Base-by-base conservation (phyloP, 2,888 invertebrate genomes). In the Chymomyza procnemis region DNA sequence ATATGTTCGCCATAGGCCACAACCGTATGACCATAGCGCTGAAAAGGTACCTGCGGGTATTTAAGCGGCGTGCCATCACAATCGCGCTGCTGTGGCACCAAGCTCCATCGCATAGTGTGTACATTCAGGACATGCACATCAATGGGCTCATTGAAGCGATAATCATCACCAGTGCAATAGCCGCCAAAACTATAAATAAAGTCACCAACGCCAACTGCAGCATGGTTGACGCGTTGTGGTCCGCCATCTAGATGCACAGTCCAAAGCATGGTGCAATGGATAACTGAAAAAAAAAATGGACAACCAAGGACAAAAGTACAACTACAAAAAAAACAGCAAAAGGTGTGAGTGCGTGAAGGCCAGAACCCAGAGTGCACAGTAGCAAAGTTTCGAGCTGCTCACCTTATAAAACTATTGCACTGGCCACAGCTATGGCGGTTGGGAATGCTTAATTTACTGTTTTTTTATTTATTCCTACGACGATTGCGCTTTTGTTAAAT, bases 131-230 rank as follows among this genome's bases (percentile, higher is more conserved):
- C 93, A 91, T 97, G 96, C 1, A 97, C 95, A 88, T 97, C 97
- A 89, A 98, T 97, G 0, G 96, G 95, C 47, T 94, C 93, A 90
- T 93, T 94, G 71, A 93, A 93, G 66, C 93, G 93, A 85, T 95
- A 96, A 86, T 96, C 95, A 57, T 89, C 89, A 9, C 95, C 95
- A 3, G 96, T 96, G 88, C 96, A 97, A 89, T 97, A 98, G 26
- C 98, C 98, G 48, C 98, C 97, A 90, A 98, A 97, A 0, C 96
- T 96, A 90, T 95, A 97, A 75, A 98, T 96, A 87, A 93, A 94
- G 78, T 95, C 94, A 21, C 94, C 94, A 50, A 97, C 94, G 66
- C 94, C 93, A 22, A 95, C 96, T 4, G 96, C 97, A n/a, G 97
- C 97, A 92, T 97, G 97, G 90, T 97, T 97, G 14, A 97, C 97